Evolutionary conservation across 2,888 invertebrate species (phyloP), one percentile per base, ranked within the genome.

Genomic region (Antheraea assamensis): DNA sequence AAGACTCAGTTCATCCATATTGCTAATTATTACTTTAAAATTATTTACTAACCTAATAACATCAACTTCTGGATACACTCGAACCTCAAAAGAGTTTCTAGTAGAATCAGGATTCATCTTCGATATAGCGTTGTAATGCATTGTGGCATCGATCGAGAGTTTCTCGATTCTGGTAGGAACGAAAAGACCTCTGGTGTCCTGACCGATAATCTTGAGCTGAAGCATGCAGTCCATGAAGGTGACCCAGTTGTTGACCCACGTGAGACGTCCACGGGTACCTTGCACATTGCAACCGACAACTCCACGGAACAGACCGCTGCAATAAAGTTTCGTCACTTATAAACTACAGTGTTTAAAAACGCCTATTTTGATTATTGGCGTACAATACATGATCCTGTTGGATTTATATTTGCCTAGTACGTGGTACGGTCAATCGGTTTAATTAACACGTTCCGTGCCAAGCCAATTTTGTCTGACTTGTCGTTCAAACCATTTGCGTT

Each of bases 181-280:
- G 82, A 96, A 95, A 5, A 98, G 95, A 4, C 96, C 95, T 42
- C 97, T 95, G 0, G 96, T 95, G 78, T 96, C 96, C 74, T 96
- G 95, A 42, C 96, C 96, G 42, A 98, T 87, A 71, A 98, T 96
- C 81, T 96, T 96, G 81, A 97, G 96, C 89, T 99, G 98, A 21
- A 99, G 94, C 96, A 99, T 97, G 55, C 97, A 97, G 91, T 99
- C 98, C 92, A 99, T 96, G 88, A 98, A 98, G 4, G 97, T 96
- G 13, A 97, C 96, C 98, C 98, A 99, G 90, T 98, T 97, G 82
- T 96, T 96, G 71, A 95, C 95, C 98, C 98, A 98, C 72, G 95
- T 88, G 10, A 96, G 86, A 31, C 91, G 90, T 1, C 95, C 96
- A 2, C 91, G 90, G 3, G 90, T 93, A 49, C 95, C 95, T 76